Percentiles rank a stretch among this genome's conserved stretches.
Evolutionary conservation across 2,797 vertebrate genomes (phyloP).

Genomic region (Nannoperca obscura): DNA sequence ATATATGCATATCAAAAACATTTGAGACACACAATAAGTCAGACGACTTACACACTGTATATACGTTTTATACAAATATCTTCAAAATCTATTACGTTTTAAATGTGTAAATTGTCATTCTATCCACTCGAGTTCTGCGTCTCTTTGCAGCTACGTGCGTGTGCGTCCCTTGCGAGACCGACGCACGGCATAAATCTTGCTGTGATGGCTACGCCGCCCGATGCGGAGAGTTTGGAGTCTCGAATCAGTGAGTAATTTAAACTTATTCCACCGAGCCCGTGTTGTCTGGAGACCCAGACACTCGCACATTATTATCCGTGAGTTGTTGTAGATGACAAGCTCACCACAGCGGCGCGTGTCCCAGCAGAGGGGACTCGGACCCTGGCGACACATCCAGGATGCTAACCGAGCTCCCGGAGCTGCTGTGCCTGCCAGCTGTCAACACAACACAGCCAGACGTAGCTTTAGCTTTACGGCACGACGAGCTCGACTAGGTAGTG

Average conservation of each 20-base stretch:
- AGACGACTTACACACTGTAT: neutral
- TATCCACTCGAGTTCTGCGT: conserved; percentile 2
- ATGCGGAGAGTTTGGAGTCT: conserved; percentile 94
- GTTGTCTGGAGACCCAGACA: neutral
- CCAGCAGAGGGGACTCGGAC: conserved; percentile 7
- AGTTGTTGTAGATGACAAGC: neutral
- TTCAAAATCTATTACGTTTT: neutral
- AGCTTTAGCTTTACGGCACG: conserved; percentile 35
- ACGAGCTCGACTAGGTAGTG: neutral
- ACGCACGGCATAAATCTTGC: conserved; percentile 74
- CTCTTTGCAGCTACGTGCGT: conserved; percentile 22
- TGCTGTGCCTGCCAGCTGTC: conserved; percentile 72
- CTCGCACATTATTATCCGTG: fast-evolving
- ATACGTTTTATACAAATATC: neutral
- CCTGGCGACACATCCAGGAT: conserved; percentile 49
- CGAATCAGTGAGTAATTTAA: conserved; percentile 93
- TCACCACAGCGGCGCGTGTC: neutral
- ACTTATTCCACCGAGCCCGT: conserved; percentile 8
- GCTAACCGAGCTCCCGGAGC: conserved; percentile 74
- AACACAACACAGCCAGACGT: conserved; percentile 54
- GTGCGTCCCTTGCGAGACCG: conserved; percentile 65
- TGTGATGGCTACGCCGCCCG: conserved; percentile 90
- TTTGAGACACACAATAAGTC: neutral
- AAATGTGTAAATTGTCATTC: neutral
- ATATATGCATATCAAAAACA: too few species aligned